These are phyloP conservation scores for Seriola aureovittata DNA, from an alignment of 2,113 vertebrate genomes.

Conservation along the genomic window DNA sequence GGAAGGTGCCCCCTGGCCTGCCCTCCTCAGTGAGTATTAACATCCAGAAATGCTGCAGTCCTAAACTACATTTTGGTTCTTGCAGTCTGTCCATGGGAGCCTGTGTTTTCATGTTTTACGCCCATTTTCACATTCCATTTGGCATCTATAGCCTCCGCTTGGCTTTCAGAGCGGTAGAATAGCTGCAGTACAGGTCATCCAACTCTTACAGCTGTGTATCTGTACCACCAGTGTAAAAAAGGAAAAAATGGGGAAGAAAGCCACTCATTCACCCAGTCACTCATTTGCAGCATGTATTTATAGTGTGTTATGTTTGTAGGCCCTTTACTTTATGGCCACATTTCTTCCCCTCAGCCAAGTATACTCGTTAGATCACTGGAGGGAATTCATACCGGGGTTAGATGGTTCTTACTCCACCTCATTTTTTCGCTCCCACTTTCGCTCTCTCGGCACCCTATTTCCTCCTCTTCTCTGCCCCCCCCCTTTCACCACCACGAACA, in stretches of 20 bases:
- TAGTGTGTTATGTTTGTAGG: constrained; percentile 77
- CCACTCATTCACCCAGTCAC: constrained; percentile 69
- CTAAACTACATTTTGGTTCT: constrained; percentile 16
- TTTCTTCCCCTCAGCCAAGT: constrained; percentile 70
- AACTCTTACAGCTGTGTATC: constrained; percentile 73
- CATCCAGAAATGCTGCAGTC: constrained; percentile 25
- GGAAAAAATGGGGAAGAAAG: constrained; percentile 21
- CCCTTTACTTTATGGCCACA: constrained; percentile 78
- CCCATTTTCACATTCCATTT: constrained; percentile 56
- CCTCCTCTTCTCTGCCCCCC: constrained; percentile 61
- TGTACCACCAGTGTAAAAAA: constrained; percentile 45
- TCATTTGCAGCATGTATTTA: constrained; percentile 79
- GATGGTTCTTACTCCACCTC: constrained; percentile 70
- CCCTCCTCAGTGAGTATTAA: constrained; percentile 92
- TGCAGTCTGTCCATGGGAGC: constrained; percentile 25
- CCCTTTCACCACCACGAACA: constrained; percentile 51
- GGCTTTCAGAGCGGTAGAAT: constrained; percentile 44
- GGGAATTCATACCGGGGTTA: constrained; percentile 67
- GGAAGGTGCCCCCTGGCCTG: constrained; percentile 96
- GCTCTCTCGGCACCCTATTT: constrained; percentile 70
- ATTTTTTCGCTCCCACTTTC: constrained; percentile 68
- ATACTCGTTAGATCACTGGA: constrained; percentile 59
- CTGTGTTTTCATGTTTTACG: constrained; percentile 50
- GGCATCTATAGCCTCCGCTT: constrained; percentile 44
- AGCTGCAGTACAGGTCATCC: constrained; percentile 57